A percentile compares a stretch with the other conserved stretches of the same genome.
Conservation (phyloP, 2,888 invertebrate genomes). For the Ormyrus nitidulus region DNA sequence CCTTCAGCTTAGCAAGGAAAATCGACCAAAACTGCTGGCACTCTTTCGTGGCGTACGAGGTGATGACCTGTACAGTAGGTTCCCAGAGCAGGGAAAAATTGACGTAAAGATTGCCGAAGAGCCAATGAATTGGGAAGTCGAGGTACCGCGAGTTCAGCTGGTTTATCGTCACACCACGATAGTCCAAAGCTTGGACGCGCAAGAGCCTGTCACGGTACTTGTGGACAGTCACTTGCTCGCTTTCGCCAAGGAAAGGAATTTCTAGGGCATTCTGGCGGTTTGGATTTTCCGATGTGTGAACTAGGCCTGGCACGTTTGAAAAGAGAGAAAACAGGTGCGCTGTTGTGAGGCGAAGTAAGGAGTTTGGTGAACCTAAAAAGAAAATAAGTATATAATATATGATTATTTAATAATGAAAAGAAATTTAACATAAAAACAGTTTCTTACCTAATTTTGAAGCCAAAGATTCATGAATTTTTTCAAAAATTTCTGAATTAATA, state of each 20-base stretch:
- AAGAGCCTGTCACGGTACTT: constrained; percentile 88
- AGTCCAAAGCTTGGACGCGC: constrained; percentile 84
- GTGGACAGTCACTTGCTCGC: constrained; percentile 83
- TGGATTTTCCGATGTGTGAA: constrained; percentile 69
- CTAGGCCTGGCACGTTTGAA: constrained; percentile 77
- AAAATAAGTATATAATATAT: background rate
- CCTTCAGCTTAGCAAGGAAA: constrained; percentile 77
- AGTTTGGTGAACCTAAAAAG: constrained; percentile 64
- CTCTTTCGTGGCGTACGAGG: constrained; percentile 80
- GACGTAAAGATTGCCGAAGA: constrained; percentile 88
- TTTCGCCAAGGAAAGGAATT: constrained; percentile 81
- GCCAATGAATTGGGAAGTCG: constrained; percentile 84
- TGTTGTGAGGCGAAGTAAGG: constrained; percentile 81
- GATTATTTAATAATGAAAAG: background rate
- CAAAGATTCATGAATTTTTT: constrained; percentile 61
- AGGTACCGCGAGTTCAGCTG: constrained; percentile 78
- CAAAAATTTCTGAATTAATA: constrained; percentile 65
- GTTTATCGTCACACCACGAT: constrained; percentile 72
- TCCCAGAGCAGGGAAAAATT: constrained; percentile 95
- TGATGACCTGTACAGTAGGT: constrained; percentile 85
- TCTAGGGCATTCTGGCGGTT: constrained; percentile 62
- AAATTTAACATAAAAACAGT: background rate
- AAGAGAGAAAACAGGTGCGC: constrained; percentile 86
- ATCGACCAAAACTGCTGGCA: constrained; percentile 84
- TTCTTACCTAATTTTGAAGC: constrained; percentile 60